Evolutionary conservation across 1,140 invertebrate species (phyloP), one percentile per base, ranked within the genome.

Genomic region (Brachionus angularis): DNA sequence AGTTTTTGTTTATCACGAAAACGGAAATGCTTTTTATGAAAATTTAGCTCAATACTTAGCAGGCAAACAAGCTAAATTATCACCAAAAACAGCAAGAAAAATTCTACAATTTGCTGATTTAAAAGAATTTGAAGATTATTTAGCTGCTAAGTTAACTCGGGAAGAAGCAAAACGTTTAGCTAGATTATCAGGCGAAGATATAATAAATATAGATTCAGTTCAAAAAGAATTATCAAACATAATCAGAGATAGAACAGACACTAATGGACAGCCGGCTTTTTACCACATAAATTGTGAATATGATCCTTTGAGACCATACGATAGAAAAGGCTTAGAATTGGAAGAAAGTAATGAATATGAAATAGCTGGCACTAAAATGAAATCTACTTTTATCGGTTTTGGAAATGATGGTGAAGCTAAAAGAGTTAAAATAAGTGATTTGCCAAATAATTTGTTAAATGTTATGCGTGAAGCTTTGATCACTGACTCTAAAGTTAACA

Each of bases 31-130:
- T 52, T 70, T 44, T 50, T 70, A 39, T 70, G 67, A 70, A 70
- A 70, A 70, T 70, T n/a, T 70, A 16, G 67, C 67, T 10, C 67
- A 70, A 23, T 70, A 70, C 29, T 44, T 70, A 16, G 33, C 47
- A 16, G 31, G 46, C 23, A 23, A 53, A 5, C 34, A 70, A 2
- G 33, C 46, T 8, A 21, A 53, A 16, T 42, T 70, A 5, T 70
- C 67, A 21, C 67, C 67, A 52, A 42, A 50, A 42, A 70, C 67
- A 7, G 67, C 42, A 42, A 23, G 67, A 50, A 42, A 50, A 29
- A 70, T 70, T 29, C 29, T 70, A 16, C 27, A 52, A 52, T 70
- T 70, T 36, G 10, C 47, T 5, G 46, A 70, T 25, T 31, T 16
- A 14, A 27, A 53, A 14, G 67, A 70, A 25, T 70, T 50, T 52